Evolutionary conservation across 1,140 invertebrate genomes (phyloP), one percentile per base, ranked within the genome.

Genomic region (Drosophila virilis): DNA sequence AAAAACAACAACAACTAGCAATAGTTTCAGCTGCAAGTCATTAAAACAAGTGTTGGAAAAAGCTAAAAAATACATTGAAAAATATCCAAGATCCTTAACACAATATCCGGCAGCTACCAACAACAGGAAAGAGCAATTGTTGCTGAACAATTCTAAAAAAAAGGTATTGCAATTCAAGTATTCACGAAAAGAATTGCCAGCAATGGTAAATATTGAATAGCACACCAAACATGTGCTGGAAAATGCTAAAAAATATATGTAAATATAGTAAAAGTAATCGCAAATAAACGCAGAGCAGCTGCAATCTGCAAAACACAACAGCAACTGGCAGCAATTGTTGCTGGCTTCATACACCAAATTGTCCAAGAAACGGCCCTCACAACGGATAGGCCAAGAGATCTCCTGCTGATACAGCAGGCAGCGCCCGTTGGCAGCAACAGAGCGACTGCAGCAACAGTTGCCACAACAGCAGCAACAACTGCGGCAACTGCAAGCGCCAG

Each of bases 371-470:
- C 77, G 61, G 80, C 84, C 84, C 59, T 64, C 81, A 90, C 85
- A 77, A 90, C 85, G 85, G 85, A 90, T 77, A 81, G 85, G 86
- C 75, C 85, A 78, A 85, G 81, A 80, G 81, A 90, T 74, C 81
- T 90, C 86, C 85, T 90, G 85, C 85, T 90, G 80, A 79, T 80
- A 77, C 82, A 81, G 80, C 75, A 75, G 81, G 86, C 80, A 54
- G 72, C 72, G 79, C 75, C 74, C 55, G 37, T 75, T 52, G 84
- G 77, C 79, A 81, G 62, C 74, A 78, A 35, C 64, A 64, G 15
- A 35, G 40, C 57, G n/a, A 43, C 46, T 28, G 73, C 60, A 54
- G 15, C 69, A 45, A 40, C 65, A 60, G 7, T 45, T 46, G 48
- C 64, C 45, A 32, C 77, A 28, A 37, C 61, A 33, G 13, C 78